Conservation (phyloP, 2,113 vertebrate genomes). For the Neotragus moschatus region DNA sequence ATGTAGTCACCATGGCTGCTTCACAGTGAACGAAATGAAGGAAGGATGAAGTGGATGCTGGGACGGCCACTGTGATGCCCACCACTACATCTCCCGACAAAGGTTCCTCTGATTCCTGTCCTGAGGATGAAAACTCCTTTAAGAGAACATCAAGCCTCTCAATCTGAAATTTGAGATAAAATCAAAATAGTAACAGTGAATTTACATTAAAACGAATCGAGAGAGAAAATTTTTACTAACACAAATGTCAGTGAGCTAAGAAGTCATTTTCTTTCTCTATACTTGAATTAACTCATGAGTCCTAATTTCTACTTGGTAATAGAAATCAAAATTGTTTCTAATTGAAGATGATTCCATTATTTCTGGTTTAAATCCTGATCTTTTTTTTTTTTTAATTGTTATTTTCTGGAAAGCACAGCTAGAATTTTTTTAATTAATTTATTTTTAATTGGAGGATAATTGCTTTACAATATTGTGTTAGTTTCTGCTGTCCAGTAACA, state of each 20-base stretch:
- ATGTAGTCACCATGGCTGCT: fast-evolving
- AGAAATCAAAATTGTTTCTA: background rate
- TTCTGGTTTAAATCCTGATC: background rate
- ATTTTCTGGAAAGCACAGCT: background rate
- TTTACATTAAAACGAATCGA: background rate
- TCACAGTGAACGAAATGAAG: background rate
- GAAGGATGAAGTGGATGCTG: background rate
- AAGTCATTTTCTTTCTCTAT: conserved; percentile 2
- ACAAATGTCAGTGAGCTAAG: background rate
- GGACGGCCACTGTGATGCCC: fast-evolving
- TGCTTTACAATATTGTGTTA: background rate
- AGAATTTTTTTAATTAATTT: background rate
- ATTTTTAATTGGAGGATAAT: background rate
- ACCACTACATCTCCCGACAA: no score
- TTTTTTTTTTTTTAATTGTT: background rate
- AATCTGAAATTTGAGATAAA: background rate
- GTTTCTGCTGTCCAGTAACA: background rate
- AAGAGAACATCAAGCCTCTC: background rate
- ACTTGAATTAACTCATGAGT: background rate
- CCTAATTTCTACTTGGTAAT: background rate
- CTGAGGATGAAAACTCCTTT: background rate
- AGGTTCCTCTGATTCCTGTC: background rate
- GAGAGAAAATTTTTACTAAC: background rate
- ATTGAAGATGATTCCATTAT: background rate
- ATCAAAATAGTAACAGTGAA: background rate